Evolutionary conservation across 2,888 invertebrate species (phyloP), one percentile per base, ranked within the genome.

Genomic region (Tiliacea aurago): DNA sequence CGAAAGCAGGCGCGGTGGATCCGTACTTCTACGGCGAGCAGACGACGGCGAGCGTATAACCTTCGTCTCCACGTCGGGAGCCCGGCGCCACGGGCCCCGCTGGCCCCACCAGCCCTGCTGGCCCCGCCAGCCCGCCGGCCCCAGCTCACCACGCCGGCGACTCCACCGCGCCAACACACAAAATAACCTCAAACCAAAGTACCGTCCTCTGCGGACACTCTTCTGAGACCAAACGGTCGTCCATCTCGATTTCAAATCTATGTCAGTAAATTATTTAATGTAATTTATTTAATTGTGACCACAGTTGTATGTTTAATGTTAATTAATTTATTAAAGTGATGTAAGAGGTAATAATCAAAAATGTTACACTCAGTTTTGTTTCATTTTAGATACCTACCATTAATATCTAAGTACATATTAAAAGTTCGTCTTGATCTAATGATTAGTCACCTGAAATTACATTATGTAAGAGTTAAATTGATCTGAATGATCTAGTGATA

Each of bases 11-110:
- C 87, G 93, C 96, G 86, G 93, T 96, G 90, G 97, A 97, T 92
- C 97, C 97, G 75, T 97, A 97, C 93, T 96, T 95, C 86, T 97
- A 97, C 91, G 96, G 96, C 86, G 97, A 97, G 91, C 91, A 93
- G 90, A 92, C 92, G 86, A 92, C 93, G 83, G 88, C 89, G 78
- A 91, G 90, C 85, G 91, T 90, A 88, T 94, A 93, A 91, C 86
- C 80, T 80, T 81, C 74, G 83, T 83, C 84, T 70, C 18, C 81
- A 37, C 80, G 83, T 84, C 76, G 77, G 67, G 73, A 73, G 67
- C 70, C 79, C 78, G 58, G 70, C 56, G 53, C 71, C 66, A 51
- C 78, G 23, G 76, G 55, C 58, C 23, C n/a, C 71, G 76, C 79
- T 65, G 33, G 56, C 51, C 33, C 23, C 61, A 49, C 41, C 33